phyloP scores from a whole-genome alignment of 2,797 vertebrate species.

The Eospalax fontanierii region DNA sequence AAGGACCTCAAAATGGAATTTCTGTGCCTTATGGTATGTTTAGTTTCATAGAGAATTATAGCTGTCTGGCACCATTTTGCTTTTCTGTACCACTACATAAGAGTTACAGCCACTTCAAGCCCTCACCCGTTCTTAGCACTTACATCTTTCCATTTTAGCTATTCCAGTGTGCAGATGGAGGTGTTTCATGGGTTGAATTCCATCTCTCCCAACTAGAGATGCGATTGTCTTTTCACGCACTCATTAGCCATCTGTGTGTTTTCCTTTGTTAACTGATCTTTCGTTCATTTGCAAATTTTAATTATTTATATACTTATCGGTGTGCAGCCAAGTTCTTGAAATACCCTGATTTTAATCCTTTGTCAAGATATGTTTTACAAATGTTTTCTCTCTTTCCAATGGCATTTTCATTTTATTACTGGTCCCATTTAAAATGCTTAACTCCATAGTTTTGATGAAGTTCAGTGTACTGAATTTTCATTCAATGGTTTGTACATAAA shows the following conservation, averaged over 20 bases:
- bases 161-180: not conserved
- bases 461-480: not conserved
- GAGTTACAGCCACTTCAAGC: not conserved
- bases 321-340: not conserved
- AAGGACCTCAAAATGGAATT: not conserved
- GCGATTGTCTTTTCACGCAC: not conserved
- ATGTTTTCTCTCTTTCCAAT: no score
- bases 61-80: not conserved
- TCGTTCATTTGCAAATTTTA: not conserved
- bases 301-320: not conserved
- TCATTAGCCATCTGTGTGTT: not conserved
- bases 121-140: not conserved
- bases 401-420: no score
- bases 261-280: no score
- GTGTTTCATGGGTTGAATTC: not conserved
- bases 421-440: no score
- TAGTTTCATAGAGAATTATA: not conserved
- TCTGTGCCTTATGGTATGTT: not conserved
- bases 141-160: not conserved
- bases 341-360: not conserved
- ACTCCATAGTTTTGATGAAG: not conserved
- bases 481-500: constrained; percentile 11
- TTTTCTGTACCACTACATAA: not conserved
- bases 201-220: not conserved
- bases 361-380: no score